These are phyloP conservation scores for Ammodramus savannarum DNA, from an alignment of 2,113 vertebrate species.

Conservation along the genomic window DNA sequence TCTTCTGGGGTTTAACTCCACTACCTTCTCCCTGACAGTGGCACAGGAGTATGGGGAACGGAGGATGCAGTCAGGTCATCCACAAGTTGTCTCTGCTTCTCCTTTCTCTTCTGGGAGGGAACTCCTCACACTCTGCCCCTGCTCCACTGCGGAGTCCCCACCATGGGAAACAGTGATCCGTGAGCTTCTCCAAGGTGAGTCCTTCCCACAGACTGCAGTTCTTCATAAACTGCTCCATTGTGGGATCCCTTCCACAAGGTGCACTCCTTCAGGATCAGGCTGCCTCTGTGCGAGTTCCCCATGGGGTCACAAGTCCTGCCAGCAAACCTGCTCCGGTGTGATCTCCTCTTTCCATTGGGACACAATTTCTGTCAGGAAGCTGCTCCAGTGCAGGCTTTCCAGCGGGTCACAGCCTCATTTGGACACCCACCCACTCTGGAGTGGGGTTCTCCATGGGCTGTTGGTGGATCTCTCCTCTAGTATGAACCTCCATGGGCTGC, in stretches of 20 bases:
- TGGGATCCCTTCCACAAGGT: not conserved
- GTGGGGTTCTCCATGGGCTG: fast-evolving
- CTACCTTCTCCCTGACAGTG: not conserved
- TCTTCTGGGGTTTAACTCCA: not conserved
- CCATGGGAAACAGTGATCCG: not conserved
- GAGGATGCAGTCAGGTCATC: not conserved
- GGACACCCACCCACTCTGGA: not conserved
- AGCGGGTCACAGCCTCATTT: not conserved
- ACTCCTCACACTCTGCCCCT: not conserved
- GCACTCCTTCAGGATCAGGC: not conserved
- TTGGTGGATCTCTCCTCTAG: not conserved
- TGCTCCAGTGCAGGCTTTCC: not conserved
- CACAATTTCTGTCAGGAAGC: not conserved
- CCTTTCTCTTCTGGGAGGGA: not conserved
- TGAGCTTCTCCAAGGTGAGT: not conserved
- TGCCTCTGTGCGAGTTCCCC: no score
- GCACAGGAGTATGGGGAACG: not conserved
- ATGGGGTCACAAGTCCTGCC: not conserved
- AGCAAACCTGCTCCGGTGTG: not conserved
- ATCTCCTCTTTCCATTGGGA: not conserved
- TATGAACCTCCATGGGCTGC: not conserved
- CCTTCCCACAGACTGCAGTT: not conserved
- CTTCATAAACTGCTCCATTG: not conserved
- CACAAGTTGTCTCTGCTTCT: not conserved
- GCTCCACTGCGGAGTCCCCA: not conserved